These are phyloP conservation scores for Phocoena sinus DNA, from an alignment of 2,113 vertebrate species.

Conservation along the genomic window DNA sequence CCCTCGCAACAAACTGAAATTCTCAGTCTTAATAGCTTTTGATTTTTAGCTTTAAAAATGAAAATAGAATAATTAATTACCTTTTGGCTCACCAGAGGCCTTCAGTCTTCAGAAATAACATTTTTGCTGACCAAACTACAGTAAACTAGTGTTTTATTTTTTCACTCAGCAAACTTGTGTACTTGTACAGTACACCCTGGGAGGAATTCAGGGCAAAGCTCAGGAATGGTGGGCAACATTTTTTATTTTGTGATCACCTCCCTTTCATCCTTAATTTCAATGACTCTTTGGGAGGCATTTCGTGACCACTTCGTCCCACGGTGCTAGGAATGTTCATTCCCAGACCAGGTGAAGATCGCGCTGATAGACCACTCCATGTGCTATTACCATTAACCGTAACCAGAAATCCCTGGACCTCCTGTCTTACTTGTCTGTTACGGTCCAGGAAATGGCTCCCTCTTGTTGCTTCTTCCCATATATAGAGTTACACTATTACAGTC, in stretches of 20 bases:
- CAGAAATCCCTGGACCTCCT: background rate
- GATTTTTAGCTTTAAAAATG: background rate
- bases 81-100: background rate
- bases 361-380: background rate
- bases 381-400: background rate
- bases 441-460: background rate
- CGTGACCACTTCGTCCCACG: background rate
- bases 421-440: background rate
- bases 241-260: background rate
- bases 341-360: background rate
- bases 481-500: background rate
- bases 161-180: background rate
- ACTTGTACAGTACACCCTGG: too few species aligned
- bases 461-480: background rate
- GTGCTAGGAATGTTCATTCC: background rate
- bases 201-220: too few species aligned
- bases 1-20: background rate
- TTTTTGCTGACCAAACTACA: background rate
- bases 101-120: background rate
- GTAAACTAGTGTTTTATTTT: background rate
- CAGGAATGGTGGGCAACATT: background rate
- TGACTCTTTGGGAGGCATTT: background rate
- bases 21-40: background rate
- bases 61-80: background rate
- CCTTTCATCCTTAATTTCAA: background rate